phyloP scores from a whole-genome alignment of 2,797 vertebrate species.

The Erethizon dorsatum region DNA sequence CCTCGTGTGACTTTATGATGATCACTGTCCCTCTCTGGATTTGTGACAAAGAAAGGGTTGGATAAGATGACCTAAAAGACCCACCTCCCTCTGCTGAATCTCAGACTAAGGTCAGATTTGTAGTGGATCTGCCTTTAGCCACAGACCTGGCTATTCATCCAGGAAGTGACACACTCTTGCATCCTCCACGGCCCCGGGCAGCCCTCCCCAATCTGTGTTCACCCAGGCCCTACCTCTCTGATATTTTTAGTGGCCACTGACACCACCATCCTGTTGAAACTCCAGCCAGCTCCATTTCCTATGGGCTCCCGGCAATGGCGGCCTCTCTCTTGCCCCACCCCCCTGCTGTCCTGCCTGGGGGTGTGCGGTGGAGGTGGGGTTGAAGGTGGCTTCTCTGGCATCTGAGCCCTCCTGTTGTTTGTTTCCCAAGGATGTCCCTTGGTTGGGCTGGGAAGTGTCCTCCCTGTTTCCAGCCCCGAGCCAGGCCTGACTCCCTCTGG shows the following conservation, averaged over 20 bases:
- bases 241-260: neutral
- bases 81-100: neutral
- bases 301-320: neutral
- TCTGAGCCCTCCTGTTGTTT: neutral
- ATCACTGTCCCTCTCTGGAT: constrained; percentile 13
- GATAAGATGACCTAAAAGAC: neutral
- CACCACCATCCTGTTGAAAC: neutral
- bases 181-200: rapidly evolving
- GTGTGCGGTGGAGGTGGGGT: neutral
- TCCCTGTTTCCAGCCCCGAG: neutral
- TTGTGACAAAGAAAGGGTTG: neutral
- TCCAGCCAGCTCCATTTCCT: neutral
- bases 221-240: neutral
- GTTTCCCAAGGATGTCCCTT: neutral
- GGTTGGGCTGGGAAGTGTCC: neutral
- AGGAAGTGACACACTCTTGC: neutral
- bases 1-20: neutral
- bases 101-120: neutral
- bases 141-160: neutral
- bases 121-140: neutral
- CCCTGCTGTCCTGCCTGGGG: neutral
- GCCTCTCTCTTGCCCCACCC: neutral
- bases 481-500: neutral
- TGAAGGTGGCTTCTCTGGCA: neutral
- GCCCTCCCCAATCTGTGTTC: neutral